Evolutionary conservation across 2,113 vertebrate species (phyloP), one percentile per base, ranked within the genome.

Genomic region (Syrrhaptes paradoxus): DNA sequence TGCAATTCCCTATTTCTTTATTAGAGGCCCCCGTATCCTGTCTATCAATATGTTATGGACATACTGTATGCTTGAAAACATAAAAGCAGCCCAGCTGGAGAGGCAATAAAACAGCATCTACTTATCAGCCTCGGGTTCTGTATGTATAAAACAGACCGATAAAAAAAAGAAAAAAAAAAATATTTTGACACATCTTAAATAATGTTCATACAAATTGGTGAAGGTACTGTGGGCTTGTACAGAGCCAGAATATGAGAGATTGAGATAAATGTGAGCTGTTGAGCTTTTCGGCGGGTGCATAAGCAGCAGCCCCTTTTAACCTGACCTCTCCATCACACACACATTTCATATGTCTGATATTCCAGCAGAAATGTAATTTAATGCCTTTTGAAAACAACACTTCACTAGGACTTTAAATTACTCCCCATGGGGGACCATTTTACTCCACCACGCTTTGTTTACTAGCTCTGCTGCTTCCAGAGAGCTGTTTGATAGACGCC

Each of bases 351-450:
- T 7, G 28, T 74, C 76, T 91, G 76, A 81, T 91, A 95, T 62
- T 82, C 51, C 76, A 77, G 36, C 41, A 48, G 59, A 94, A 95
- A 89, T 84, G 52, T 75, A 79, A 95, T 85, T 78, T 88, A 52
- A 91, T 51, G 67, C 49, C 87, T 96, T 92, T 61, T 86, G 88
- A 96, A 97, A 92, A 88, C 89, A 93, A 78, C 51, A 67, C 54
- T 92, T 93, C 73, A 41, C 75, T 68, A 52, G 52, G 83, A 92
- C 75, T 96, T 95, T 84, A 88, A 95, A 96, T 96, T 81, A 87
- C 86, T 94, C 87, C 90, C 93, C 55, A 66, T 52, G 66, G 93
- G 95, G 87, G n/a, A 89, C 57, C 54, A 93, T 92, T 95, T 96
- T 89, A 86, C 54, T 91, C 63, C 74, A 85, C 29, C 11, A 26